Conservation (phyloP, 2,113 vertebrate species). For the Nannospalax galili region DNA sequence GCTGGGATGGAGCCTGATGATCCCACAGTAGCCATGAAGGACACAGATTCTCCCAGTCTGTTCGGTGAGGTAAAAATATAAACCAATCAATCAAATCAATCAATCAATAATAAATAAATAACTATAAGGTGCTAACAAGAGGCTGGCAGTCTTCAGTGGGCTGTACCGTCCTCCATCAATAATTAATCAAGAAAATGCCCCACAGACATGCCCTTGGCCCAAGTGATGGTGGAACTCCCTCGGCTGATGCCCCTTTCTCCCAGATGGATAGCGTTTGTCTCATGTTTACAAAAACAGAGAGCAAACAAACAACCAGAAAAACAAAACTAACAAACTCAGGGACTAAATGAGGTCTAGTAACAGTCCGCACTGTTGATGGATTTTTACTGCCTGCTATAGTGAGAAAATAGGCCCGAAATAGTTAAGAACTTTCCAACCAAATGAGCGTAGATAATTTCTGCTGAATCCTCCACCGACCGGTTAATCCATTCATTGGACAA, state of each 20-base stretch:
- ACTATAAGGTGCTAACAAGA: neutral
- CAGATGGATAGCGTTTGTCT: too few species aligned
- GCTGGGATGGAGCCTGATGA: rapidly evolving
- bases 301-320: too few species aligned
- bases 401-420: neutral
- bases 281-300: too few species aligned
- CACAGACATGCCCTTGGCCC: too few species aligned
- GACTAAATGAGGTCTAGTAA: neutral
- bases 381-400: neutral
- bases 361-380: neutral
- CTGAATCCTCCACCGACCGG: neutral
- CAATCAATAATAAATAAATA: too few species aligned
- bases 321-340: too few species aligned
- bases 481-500: neutral
- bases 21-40: rapidly evolving
- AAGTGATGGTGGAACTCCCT: too few species aligned
- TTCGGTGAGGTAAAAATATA: neutral
- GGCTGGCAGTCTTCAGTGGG: too few species aligned
- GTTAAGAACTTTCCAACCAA: neutral
- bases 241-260: too few species aligned
- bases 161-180: too few species aligned
- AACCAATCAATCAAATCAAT: too few species aligned
- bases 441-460: neutral
- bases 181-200: too few species aligned
- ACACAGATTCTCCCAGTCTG: neutral